Evolutionary conservation across 2,113 vertebrate species (phyloP).

Genomic region (Deroptyus accipitrinus): DNA sequence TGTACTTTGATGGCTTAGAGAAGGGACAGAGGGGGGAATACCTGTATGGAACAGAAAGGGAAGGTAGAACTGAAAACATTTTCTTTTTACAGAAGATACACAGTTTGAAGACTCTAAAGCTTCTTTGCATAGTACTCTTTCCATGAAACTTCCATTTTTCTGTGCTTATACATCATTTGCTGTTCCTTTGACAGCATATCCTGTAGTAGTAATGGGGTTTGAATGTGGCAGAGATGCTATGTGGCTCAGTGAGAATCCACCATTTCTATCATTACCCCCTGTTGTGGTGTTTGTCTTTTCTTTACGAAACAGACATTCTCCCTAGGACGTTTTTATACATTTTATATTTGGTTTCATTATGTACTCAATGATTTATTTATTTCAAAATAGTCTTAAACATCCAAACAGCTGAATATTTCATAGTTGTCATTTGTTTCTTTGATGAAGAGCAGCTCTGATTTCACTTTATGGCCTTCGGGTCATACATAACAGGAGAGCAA

Average conservation of each 20-base stretch:
- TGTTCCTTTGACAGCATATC: not conserved
- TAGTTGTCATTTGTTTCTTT: not conserved
- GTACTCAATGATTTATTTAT: not conserved
- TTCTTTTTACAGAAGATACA: fast-evolving
- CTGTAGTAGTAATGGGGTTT: not conserved
- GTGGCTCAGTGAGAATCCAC: not conserved
- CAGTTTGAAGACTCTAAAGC: not conserved
- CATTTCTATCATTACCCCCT: not conserved
- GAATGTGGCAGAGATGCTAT: not conserved
- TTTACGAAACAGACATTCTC: not conserved
- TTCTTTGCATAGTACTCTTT: not conserved
- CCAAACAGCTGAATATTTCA: not conserved
- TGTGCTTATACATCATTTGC: not conserved
- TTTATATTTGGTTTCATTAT: not conserved
- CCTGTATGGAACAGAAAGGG: not conserved
- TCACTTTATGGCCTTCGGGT: not conserved
- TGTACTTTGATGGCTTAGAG: not conserved
- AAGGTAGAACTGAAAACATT: not conserved
- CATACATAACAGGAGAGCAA: not conserved
- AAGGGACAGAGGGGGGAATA: not conserved
- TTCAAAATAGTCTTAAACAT: not conserved
- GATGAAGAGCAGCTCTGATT: not conserved
- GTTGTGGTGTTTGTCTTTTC: not conserved
- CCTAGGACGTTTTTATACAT: not conserved
- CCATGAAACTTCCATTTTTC: not conserved